These are phyloP conservation scores for Petroica traversi DNA, from an alignment of 2,113 vertebrate genomes.

Conservation along the genomic window DNA sequence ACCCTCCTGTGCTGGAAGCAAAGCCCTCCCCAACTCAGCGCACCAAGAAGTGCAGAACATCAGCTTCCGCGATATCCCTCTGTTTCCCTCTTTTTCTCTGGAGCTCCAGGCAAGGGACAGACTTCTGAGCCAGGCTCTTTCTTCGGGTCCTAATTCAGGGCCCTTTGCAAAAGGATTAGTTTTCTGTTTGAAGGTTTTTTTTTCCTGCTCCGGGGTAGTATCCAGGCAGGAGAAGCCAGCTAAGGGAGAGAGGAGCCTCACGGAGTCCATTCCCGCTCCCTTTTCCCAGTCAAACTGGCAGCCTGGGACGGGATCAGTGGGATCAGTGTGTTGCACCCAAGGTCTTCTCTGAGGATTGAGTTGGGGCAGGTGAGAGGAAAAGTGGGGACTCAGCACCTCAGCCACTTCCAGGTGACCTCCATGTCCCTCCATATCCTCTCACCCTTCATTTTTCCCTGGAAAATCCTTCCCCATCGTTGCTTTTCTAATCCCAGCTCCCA, in stretches of 20 bases:
- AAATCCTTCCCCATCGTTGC: neutral
- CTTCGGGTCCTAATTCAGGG: conserved; percentile 32
- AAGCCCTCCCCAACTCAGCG: conserved; percentile 38
- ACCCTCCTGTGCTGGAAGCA: conserved; percentile 57
- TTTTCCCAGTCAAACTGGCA: neutral
- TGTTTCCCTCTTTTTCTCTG: neutral
- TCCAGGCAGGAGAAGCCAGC: neutral
- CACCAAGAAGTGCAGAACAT: conserved; percentile 48
- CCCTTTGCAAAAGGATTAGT: conserved; percentile 46
- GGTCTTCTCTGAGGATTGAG: neutral
- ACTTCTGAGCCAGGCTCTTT: conserved; percentile 28
- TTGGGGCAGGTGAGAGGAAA: neutral
- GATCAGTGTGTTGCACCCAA: neutral
- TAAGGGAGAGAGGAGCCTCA: neutral
- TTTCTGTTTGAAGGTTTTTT: conserved; percentile 39
- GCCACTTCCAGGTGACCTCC: neutral
- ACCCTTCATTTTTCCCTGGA: neutral
- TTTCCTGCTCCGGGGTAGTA: neutral
- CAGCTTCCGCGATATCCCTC: neutral
- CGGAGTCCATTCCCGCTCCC: neutral
- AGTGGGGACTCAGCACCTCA: neutral
- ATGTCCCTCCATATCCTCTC: neutral
- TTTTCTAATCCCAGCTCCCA: neutral
- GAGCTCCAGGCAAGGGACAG: conserved; percentile 39
- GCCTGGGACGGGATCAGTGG: neutral